Evolutionary conservation across 1,140 invertebrate genomes (phyloP), one percentile per base, ranked within the genome.

Genomic region (Hydropsyche tenuis): DNA sequence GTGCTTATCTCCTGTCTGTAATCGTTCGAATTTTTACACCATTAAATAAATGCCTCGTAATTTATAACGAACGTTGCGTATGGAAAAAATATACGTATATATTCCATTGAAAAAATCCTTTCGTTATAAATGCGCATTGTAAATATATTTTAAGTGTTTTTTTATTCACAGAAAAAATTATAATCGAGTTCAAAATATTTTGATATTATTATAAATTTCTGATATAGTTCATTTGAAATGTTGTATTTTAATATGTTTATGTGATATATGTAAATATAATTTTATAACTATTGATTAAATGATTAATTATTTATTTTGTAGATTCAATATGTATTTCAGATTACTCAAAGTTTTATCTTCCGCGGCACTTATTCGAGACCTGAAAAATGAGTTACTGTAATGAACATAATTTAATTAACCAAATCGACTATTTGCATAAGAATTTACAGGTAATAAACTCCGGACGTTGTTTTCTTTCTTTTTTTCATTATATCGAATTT

Each of bases 21-120:
- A 51, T 48, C 43, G 22, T 51, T 48, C n/a, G 66, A 46, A 60
- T 60, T 60, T 60, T 60, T 27, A 60, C 22, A 14, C 56, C 23
- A 60, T 18, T 16, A 25, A 60, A 60, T 60, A 60, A 60, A 60
- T 60, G 56, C 23, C 43, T 20, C 16, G 63, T 43, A 43, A 65
- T 65, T 65, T 65, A 43, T 37, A 37, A 37, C 30, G 30, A 37
- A 37, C 30, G 30, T 37, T 37, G 30, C 30, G 30, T 37, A 37
- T 9, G 30, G 3, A 37, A 62, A 12, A 18, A 62, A 62, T 5
- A 7, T 16, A n/a, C 30, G 30, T 37, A 37, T 9, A 56, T 16
- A 18, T 16, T 6, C 53, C 53, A 56, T 37, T 9, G 30, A 37
- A 37, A 37, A 37, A 37, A 37, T 37, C 30, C 30, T 37, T 37